A percentile compares a stretch with the other conserved stretches of the same genome.
These are phyloP conservation scores for Arnoldichthys spilopterus DNA, from an alignment of 2,797 vertebrate species.

Conservation along the genomic window DNA sequence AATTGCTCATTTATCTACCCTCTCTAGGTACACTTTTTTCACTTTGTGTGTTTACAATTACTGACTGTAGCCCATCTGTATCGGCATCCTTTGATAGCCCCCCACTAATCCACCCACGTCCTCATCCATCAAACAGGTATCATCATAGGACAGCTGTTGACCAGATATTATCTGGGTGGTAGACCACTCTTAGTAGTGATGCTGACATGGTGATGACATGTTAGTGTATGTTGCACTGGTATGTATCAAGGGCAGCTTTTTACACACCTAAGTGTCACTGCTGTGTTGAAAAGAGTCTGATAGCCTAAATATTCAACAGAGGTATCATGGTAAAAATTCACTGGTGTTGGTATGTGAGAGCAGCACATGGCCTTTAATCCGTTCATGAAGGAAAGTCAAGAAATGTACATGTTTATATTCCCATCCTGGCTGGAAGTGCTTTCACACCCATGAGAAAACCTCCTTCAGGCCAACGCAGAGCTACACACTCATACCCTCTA, in stretches of 20 bases:
- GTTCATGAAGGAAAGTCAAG: background rate
- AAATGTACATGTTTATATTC: constrained; percentile 3
- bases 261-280: too few relatives aligned
- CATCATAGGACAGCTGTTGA: background rate
- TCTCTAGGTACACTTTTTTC: background rate
- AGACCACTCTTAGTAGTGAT: background rate
- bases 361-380: background rate
- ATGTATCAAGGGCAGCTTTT: too few relatives aligned
- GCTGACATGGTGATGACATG: background rate
- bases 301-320: background rate
- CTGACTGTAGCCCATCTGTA: background rate
- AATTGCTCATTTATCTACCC: background rate
- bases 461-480: constrained; percentile 19
- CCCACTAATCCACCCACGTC: background rate
- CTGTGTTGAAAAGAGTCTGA: background rate
- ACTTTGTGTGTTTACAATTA: too few relatives aligned
- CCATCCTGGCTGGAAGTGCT: background rate
- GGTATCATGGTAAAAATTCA: background rate
- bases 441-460: constrained; percentile 5
- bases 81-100: background rate
- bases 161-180: background rate
- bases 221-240: background rate
- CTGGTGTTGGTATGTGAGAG: background rate
- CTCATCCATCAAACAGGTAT: background rate
- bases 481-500: background rate